Conservation (phyloP, 2,888 invertebrate species). For the Danaus chrysippus region DNA sequence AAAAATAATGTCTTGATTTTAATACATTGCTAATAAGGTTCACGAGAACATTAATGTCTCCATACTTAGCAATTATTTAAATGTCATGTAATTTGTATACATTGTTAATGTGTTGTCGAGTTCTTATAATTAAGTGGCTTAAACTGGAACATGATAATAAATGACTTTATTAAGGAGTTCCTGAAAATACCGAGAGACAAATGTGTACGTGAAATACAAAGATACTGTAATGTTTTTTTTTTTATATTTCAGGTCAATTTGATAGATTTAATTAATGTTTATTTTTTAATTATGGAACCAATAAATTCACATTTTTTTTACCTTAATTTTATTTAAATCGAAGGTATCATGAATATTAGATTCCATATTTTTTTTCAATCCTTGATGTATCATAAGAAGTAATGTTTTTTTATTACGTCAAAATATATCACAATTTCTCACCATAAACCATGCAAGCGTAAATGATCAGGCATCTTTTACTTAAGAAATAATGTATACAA, state of each 20-base stretch:
- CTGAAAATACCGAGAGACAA: neutral
- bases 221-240: neutral
- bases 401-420: too few species aligned
- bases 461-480: too few species aligned
- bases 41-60: slow-evolving; percentile 15
- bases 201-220: neutral
- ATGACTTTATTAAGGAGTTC: slow-evolving; percentile 9
- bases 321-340: too few species aligned
- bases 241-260: neutral
- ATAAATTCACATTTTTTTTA: too few species aligned
- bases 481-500: too few species aligned
- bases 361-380: too few species aligned
- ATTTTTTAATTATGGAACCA: too few species aligned
- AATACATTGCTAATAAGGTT: slow-evolving; percentile 2
- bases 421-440: too few species aligned
- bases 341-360: too few species aligned
- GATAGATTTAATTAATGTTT: too few species aligned
- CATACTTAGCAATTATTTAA: slow-evolving; percentile 21
- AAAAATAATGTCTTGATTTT: slow-evolving; percentile 19
- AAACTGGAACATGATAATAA: slow-evolving; percentile 16
- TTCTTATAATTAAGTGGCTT: slow-evolving; percentile 19
- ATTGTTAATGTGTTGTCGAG: slow-evolving; percentile 23
- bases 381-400: too few species aligned
- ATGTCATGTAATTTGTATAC: slow-evolving; percentile 27
- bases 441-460: too few species aligned